Conservation (phyloP, 2,113 vertebrate genomes). For the Paramisgurnus dabryanus region DNA sequence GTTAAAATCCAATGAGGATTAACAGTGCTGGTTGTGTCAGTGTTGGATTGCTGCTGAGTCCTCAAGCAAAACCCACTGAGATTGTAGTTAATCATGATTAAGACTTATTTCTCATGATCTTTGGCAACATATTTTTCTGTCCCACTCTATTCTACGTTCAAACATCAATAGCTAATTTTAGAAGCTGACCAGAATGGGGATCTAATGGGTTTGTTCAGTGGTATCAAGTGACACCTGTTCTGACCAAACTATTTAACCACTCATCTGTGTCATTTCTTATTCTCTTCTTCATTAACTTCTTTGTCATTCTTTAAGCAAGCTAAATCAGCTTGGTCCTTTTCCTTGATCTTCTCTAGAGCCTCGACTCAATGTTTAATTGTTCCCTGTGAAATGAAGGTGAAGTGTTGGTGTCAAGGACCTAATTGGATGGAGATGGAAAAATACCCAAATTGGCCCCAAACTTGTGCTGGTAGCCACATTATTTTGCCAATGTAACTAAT, state of each 20-base stretch:
- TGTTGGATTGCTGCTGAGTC: no score
- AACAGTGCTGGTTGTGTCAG: no score
- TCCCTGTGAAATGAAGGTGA: constrained; percentile 39
- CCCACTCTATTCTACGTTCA: not conserved
- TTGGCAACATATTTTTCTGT: not conserved
- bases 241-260: constrained; percentile 14
- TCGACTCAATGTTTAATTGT: constrained; percentile 39
- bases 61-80: no score
- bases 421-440: constrained; percentile 32
- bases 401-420: constrained; percentile 44
- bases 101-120: not conserved
- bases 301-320: constrained; percentile 19
- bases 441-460: constrained; percentile 30
- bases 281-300: constrained; percentile 42
- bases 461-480: constrained; percentile 7
- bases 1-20: no score
- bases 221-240: constrained; percentile 23
- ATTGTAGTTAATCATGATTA: not conserved
- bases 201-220: constrained; percentile 12
- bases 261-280: constrained; percentile 17
- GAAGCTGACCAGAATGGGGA: not conserved
- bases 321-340: constrained; percentile 27
- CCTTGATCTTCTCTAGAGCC: constrained; percentile 17
- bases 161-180: not conserved
- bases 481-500: constrained; percentile 40